Conservation (phyloP, 1,140 invertebrate species). For the Caenorhabditis brenneri region DNA sequence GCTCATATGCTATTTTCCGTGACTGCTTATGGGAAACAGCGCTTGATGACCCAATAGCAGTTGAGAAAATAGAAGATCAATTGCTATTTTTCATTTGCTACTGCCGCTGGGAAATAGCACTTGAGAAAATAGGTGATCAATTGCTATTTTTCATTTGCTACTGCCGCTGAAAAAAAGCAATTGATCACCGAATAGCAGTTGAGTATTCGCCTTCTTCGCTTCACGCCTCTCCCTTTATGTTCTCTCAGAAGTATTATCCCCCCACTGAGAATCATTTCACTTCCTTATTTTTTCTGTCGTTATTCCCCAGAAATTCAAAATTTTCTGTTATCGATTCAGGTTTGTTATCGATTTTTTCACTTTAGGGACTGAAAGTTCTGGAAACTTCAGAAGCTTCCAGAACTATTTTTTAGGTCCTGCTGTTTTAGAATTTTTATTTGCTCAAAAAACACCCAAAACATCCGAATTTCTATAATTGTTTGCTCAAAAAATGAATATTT, state of each 20-base stretch:
- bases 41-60: too few relatives aligned
- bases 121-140: too few relatives aligned
- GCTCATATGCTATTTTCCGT: too few relatives aligned
- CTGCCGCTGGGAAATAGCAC: too few relatives aligned
- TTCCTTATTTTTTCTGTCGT: background rate
- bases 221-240: background rate
- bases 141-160: too few relatives aligned
- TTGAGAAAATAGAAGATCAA: too few relatives aligned
- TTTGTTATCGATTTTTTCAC: background rate
- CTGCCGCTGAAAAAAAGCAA: too few relatives aligned
- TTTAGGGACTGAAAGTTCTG: background rate
- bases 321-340: conserved; percentile 35
- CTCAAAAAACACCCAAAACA: conserved; percentile 3
- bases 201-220: background rate
- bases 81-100: too few relatives aligned
- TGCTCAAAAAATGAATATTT: conserved; percentile 41
- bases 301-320: conserved; percentile 26
- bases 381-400: background rate
- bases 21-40: too few relatives aligned
- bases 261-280: conserved; percentile 10
- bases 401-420: background rate
- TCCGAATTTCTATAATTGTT: conserved; percentile 29
- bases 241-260: conserved; percentile 13
- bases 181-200: too few relatives aligned
- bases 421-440: conserved; percentile 30